A percentile compares a stretch with the other conserved stretches of the same genome.
phyloP scores from a whole-genome alignment of 2,113 vertebrate species.

The Kobus ellipsiprymnus region DNA sequence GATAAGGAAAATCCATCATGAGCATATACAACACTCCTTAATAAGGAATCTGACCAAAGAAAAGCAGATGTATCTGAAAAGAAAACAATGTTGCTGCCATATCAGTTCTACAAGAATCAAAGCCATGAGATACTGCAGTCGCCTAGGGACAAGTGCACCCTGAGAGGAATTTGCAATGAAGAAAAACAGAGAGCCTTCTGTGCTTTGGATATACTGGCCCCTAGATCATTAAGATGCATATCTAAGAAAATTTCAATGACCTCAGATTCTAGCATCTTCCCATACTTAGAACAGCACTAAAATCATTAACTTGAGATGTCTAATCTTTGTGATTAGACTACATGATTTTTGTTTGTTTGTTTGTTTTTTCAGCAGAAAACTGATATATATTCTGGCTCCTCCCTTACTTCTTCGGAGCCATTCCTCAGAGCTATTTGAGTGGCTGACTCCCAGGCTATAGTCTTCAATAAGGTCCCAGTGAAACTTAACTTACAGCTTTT shows the following conservation, averaged over 20 bases:
- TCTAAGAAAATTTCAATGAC: neutral
- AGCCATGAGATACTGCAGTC: neutral
- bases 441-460: neutral
- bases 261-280: neutral
- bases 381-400: neutral
- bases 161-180: neutral
- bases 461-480: neutral
- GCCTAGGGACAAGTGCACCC: neutral
- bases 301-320: neutral
- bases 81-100: neutral
- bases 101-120: neutral
- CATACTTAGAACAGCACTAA: neutral
- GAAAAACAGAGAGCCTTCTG: neutral
- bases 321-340: neutral
- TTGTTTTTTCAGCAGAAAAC: neutral
- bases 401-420: neutral
- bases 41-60: neutral
- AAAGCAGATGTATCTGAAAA: neutral
- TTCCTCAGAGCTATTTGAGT: neutral
- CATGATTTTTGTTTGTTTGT: neutral
- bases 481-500: neutral
- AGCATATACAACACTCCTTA: neutral
- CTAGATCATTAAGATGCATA: neutral
- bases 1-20: neutral
- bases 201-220: neutral